Conservation (phyloP, 1,140 invertebrate genomes). For the Formica exsecta region DNA sequence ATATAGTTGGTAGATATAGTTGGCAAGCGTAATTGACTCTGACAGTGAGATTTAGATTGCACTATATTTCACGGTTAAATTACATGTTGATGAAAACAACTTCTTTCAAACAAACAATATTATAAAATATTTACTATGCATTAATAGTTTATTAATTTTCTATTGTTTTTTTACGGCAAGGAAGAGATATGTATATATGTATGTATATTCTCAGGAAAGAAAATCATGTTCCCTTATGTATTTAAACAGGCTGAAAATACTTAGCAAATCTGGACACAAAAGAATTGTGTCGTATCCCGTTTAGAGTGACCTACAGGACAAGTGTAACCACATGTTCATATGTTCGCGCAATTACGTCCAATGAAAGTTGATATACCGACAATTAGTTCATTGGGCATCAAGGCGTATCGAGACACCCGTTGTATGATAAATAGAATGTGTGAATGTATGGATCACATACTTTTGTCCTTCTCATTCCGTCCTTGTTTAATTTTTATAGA, state of each 20-base stretch:
- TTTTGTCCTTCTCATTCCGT: slow-evolving; percentile 46
- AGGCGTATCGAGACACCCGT: slow-evolving; percentile 68
- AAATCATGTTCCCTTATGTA: not conserved
- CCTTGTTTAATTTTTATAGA: slow-evolving; percentile 57
- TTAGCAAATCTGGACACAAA: slow-evolving; percentile 66
- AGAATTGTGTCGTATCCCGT: slow-evolving; percentile 80
- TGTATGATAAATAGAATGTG: slow-evolving; percentile 31
- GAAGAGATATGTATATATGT: too few species aligned
- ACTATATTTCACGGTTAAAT: slow-evolving; percentile 9
- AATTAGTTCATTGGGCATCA: slow-evolving; percentile 82
- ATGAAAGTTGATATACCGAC: slow-evolving; percentile 83
- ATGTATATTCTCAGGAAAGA: not conserved
- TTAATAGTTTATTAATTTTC: not conserved
- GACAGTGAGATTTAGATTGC: slow-evolving; percentile 70
- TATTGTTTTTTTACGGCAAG: not conserved
- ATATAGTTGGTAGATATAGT: slow-evolving; percentile 37
- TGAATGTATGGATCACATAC: not conserved
- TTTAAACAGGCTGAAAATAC: slow-evolving; percentile 50
- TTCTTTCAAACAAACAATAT: slow-evolving; percentile 7
- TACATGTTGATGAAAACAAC: not conserved
- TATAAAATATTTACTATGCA: not conserved
- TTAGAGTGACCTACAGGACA: slow-evolving; percentile 76
- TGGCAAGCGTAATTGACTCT: slow-evolving; percentile 75
- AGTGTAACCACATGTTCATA: slow-evolving; percentile 78
- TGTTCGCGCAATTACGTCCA: slow-evolving; percentile 80